phyloP scores from a whole-genome alignment of 2,797 vertebrate genomes.

The Sciaenops ocellatus region DNA sequence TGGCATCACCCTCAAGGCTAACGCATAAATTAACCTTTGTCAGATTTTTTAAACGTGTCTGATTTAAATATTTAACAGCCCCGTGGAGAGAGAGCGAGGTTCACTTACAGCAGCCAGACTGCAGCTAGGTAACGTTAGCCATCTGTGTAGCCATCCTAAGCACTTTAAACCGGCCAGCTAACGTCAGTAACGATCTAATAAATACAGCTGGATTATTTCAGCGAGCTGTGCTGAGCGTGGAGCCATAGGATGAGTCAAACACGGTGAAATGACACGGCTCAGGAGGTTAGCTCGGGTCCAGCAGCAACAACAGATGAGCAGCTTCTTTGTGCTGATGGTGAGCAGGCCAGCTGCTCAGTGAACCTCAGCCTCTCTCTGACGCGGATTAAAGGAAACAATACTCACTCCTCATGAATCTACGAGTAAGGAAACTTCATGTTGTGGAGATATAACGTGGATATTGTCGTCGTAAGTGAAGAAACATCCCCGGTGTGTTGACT shows the following conservation, averaged over 20 bases:
- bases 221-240: neutral
- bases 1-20: neutral
- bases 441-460: constrained; percentile 48
- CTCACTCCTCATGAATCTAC: constrained; percentile 78
- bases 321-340: constrained; percentile 79
- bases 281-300: constrained; percentile 36
- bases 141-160: constrained; percentile 35
- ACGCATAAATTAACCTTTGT: neutral
- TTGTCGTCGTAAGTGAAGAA: constrained; percentile 38
- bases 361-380: constrained; percentile 36
- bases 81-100: no score
- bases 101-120: neutral
- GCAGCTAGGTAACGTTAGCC: constrained; percentile 64
- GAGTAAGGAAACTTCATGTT: constrained; percentile 78
- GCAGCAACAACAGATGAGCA: constrained; percentile 64
- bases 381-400: constrained; percentile 25
- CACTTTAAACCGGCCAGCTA: constrained; percentile 6
- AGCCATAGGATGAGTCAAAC: accelerated
- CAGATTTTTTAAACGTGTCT: neutral
- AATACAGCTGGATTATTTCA: neutral
- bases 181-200: neutral
- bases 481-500: constrained; percentile 58
- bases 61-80: neutral
- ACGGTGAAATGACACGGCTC: neutral
- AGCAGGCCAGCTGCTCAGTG: constrained; percentile 72